Evolutionary conservation across 1,140 invertebrate genomes (phyloP), one percentile per base, ranked within the genome.

Genomic region (Achroia grisella): DNA sequence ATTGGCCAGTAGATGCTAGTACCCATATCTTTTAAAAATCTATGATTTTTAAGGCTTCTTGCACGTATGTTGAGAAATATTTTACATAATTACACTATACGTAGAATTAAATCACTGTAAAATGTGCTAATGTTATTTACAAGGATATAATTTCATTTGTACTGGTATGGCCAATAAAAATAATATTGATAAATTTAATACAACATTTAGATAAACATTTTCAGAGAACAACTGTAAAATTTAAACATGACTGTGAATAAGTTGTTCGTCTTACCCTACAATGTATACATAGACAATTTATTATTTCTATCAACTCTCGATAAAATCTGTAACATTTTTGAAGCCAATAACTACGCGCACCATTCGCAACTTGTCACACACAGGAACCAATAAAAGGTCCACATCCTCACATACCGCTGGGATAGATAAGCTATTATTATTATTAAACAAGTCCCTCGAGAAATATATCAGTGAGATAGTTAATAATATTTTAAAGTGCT

Each of bases 11-110:
- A 70, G 75, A 71, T 70, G 66, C 71, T 80, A 79, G 75, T 79
- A 79, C 71, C 75, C 75, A 79, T 73, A 69, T 68, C 53, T 64
- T 59, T 81, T 78, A 79, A 84, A 84, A 84, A 81, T 84, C 77
- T 81, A 77, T 68, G 79, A 83, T 81, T 83, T 83, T 83, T 81
- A 84, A 84, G 80, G 80, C 77, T 76, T 77, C 62, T 77, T 81
- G 72, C 68, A 75, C 63, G 71, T 80, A 80, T 67, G 52, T 74
- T 71, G 65, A 71, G 61, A 79, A 58, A 72, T 81, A 78, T 74
- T 72, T 77, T 83, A 81, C 77, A 80, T 78, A 77, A 79, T 76
- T 81, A 79, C 72, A 80, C 62, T 72, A 72, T 73, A 76, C 76
- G 72, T 80, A 80, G 74, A 71, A 55, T 74, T 29, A 65, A 71